Evolutionary conservation across 2,888 invertebrate genomes (phyloP).

Genomic region (Resseliella maxima): DNA sequence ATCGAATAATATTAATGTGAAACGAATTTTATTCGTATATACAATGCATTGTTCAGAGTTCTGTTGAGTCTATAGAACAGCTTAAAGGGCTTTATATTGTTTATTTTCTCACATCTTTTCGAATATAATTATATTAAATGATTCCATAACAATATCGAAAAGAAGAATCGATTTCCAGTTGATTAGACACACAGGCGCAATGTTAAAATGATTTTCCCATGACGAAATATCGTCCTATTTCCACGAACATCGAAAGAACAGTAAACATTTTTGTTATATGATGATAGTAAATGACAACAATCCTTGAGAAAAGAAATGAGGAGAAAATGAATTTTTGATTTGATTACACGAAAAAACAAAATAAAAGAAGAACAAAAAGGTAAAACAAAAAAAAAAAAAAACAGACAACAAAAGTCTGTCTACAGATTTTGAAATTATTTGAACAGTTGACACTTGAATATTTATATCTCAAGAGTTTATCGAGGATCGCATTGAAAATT

Average conservation of each 20-base stretch:
- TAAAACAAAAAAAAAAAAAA: background rate
- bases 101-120: background rate
- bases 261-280: background rate
- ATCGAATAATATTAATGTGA: background rate
- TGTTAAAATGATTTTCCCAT: background rate
- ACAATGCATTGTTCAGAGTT: no score
- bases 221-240: background rate
- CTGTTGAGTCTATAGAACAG: no score
- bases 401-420: background rate
- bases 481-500: background rate
- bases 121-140: constrained; percentile 3
- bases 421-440: background rate
- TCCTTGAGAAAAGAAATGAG: background rate
- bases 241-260: background rate
- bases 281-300: no score
- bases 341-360: background rate
- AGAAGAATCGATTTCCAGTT: constrained; percentile 15
- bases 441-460: background rate
- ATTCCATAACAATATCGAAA: background rate
- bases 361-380: background rate
- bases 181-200: background rate
- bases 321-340: constrained; percentile 12
- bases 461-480: background rate
- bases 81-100: background rate
- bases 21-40: background rate